Conservation (phyloP, 2,113 vertebrate genomes). For the Microtus pennsylvanicus region DNA sequence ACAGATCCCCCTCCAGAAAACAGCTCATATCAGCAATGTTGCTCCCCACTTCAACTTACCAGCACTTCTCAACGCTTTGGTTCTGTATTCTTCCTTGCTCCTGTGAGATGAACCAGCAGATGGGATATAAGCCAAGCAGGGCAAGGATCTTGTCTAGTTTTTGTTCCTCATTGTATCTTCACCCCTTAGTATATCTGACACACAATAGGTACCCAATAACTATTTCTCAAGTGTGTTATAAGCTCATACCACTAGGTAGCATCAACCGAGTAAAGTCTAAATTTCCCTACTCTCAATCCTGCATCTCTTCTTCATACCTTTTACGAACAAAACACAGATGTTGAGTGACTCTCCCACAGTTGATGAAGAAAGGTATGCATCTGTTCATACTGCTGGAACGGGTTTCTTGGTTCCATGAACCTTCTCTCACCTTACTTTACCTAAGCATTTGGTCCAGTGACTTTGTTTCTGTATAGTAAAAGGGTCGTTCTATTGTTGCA, state of each 20-base stretch:
- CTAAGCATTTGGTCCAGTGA: not conserved
- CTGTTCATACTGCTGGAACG: accelerated
- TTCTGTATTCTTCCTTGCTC: not conserved
- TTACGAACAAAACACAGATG: not conserved
- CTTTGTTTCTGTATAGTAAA: not conserved
- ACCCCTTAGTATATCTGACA: not conserved
- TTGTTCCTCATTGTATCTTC: not conserved
- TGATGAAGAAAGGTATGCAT: not conserved
- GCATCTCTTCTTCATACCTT: not conserved
- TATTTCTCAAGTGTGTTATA: not conserved
- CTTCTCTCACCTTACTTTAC: not conserved
- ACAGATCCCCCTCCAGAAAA: not conserved
- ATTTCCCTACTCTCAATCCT: not conserved
- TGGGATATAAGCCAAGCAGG: not conserved
- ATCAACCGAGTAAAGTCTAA: not conserved
- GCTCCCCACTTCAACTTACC: no score
- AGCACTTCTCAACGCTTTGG: no score
- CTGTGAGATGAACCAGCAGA: not conserved
- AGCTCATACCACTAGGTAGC: not conserved
- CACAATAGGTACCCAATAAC: not conserved
- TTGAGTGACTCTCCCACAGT: not conserved
- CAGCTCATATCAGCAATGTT: no score
- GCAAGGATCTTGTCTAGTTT: not conserved
- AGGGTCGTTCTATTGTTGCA: not conserved
- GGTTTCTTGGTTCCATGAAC: not conserved